Percentiles rank a stretch among this genome's conserved stretches.
Conservation (phyloP, 2,797 vertebrate species). For the Acanthurus leucopareius region DNA sequence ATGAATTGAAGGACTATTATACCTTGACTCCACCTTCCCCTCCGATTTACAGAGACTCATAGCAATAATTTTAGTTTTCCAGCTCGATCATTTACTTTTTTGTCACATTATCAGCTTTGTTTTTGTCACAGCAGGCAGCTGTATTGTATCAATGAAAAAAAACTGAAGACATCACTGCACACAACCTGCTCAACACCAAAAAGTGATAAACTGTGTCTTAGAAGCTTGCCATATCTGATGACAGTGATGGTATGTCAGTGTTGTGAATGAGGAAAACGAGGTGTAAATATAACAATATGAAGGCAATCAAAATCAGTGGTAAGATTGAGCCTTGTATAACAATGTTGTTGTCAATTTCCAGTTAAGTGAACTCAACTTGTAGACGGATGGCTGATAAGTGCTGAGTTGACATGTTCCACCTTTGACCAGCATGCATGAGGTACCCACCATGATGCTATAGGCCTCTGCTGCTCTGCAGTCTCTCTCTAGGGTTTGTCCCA, state of each 20-base stretch:
- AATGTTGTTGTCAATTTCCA: not conserved
- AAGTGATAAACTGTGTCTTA: no score
- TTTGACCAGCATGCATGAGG: not conserved
- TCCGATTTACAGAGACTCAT: no score
- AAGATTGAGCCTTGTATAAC: not conserved
- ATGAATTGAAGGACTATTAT: no score
- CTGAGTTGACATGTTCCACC: not conserved
- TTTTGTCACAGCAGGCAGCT: not conserved
- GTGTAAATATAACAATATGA: not conserved
- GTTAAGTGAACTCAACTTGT: not conserved
- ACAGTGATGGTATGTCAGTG: no score
- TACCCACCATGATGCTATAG: slow-evolving; percentile 85
- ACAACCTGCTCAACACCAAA: no score
- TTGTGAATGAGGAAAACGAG: not conserved
- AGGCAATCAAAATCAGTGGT: not conserved
- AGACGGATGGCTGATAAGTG: not conserved
- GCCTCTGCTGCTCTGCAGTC: slow-evolving; percentile 79
- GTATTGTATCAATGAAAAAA: not conserved
- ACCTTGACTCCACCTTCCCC: no score
- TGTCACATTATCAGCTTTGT: no score
- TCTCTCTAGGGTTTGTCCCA: slow-evolving; percentile 61
- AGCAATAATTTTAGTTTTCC: no score
- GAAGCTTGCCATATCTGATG: no score
- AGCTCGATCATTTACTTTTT: no score
- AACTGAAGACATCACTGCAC: no score